Percentiles rank a stretch among this genome's conserved stretches.
Conservation (phyloP, 2,113 vertebrate species). For the Azemiops feae region DNA sequence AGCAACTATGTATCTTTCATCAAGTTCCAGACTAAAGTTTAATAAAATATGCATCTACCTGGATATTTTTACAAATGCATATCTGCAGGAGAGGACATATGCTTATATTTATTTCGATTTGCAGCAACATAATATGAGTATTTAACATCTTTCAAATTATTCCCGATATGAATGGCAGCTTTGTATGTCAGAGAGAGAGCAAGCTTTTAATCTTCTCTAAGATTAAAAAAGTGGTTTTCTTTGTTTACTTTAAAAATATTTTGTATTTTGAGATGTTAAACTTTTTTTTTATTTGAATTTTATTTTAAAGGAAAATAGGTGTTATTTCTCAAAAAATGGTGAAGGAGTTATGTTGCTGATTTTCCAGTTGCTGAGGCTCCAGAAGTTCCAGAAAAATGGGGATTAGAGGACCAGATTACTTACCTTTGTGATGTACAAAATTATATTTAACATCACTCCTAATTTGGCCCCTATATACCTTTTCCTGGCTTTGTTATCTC, state of each 20-base stretch:
- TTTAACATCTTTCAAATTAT: background rate
- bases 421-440: background rate
- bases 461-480: background rate
- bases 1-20: background rate
- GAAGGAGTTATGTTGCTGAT: background rate
- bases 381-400: background rate
- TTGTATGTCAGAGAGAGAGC: background rate
- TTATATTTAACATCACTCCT: background rate
- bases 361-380: background rate
- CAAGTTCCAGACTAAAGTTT: background rate
- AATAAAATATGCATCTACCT: background rate
- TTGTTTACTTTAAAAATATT: background rate
- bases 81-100: background rate
- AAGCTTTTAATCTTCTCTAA: background rate
- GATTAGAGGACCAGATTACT: background rate
- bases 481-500: background rate
- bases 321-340: background rate
- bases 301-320: background rate
- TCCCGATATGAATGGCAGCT: background rate
- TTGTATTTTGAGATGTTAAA: background rate
- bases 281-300: background rate
- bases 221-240: background rate
- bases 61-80: background rate
- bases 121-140: background rate
- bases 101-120: too few species aligned